Percentiles rank a stretch among this genome's conserved stretches.
These are phyloP conservation scores for Halictus quadricinctus DNA, from an alignment of 2,888 invertebrate species.

Conservation along the genomic window DNA sequence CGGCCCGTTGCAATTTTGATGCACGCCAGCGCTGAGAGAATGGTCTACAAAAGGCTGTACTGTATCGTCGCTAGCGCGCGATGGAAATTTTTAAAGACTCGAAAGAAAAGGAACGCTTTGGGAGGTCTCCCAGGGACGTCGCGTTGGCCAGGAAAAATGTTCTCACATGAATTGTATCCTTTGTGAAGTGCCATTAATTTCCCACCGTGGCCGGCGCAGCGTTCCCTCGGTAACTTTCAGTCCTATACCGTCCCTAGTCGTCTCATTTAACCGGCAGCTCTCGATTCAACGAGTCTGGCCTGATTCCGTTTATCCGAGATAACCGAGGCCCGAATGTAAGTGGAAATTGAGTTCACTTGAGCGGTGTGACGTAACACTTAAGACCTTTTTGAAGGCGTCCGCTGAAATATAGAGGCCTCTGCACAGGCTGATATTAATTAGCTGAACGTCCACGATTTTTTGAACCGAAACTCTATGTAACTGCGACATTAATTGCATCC, in stretches of 20 bases:
- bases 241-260: conserved; percentile 34
- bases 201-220: conserved; percentile 7
- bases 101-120: neutral
- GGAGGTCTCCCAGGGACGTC: neutral
- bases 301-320: conserved; percentile 59
- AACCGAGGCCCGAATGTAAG: conserved; percentile 45
- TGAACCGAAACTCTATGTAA: neutral
- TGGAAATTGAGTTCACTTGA: conserved; percentile 58
- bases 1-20: neutral
- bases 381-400: conserved; percentile 15
- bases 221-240: conserved; percentile 35
- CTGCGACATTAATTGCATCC: too few species aligned
- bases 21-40: neutral
- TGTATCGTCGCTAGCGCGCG: neutral
- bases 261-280: conserved; percentile 56
- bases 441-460: neutral
- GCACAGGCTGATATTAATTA: conserved; percentile 18
- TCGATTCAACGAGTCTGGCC: conserved; percentile 58
- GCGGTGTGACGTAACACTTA: conserved; percentile 40
- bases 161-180: conserved; percentile 43
- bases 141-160: conserved; percentile 23
- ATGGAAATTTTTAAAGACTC: conserved; percentile 41
- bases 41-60: neutral
- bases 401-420: neutral
- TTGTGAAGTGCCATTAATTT: conserved; percentile 52